Evolutionary conservation across 2,888 invertebrate species (phyloP), one percentile per base, ranked within the genome.

Genomic region (Ectemnius cavifrons): DNA sequence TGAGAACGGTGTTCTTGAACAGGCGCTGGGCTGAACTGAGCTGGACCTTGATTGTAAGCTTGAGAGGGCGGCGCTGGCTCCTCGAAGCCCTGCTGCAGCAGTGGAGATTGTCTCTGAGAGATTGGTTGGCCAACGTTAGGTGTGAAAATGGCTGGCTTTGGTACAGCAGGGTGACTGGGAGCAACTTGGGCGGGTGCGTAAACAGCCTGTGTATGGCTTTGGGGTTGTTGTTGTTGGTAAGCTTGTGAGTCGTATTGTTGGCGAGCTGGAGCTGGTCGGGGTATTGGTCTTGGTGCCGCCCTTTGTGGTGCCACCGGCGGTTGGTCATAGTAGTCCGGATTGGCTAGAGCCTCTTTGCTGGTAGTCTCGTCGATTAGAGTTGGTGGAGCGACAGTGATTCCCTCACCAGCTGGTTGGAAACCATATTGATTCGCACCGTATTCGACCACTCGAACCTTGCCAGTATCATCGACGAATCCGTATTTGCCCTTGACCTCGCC

Each of bases 401-500:
- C 97, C 87, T 97, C 96, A 0, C 97, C 97, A 1, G 95, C 93
- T 0, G 97, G 97, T 89, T 96, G 96, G 93, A 97, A 97, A 0
- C 97, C 97, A 87, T 94, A 95, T 90, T 96, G 96, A 91, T 97
- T 96, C 49, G 97, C 97, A 5, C 97, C 97, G 88, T 97, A 97
- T 88, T 97, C 97, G 23, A 97, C 94, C 1, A 96, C 96, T 52
- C 97, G 94, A 1, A 95, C 94, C 93, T 96, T 94, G 86, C 97
- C 94, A 67, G 94, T 92, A 86, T 96, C 96, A 87, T 97, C 97
- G 70, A 95, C 95, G 92, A 97, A 97, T 2, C 97, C 97, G 88
- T 97, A 97, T 90, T 97, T 97, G 82, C 97, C 97, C 91, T 95
- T 96, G 11, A 97, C 97, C 84, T 97, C 97, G 0, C 97, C 97